Percentiles rank a stretch among this genome's conserved stretches.
Evolutionary conservation across 2,888 invertebrate species (phyloP).

Genomic region (Diogma glabrata): DNA sequence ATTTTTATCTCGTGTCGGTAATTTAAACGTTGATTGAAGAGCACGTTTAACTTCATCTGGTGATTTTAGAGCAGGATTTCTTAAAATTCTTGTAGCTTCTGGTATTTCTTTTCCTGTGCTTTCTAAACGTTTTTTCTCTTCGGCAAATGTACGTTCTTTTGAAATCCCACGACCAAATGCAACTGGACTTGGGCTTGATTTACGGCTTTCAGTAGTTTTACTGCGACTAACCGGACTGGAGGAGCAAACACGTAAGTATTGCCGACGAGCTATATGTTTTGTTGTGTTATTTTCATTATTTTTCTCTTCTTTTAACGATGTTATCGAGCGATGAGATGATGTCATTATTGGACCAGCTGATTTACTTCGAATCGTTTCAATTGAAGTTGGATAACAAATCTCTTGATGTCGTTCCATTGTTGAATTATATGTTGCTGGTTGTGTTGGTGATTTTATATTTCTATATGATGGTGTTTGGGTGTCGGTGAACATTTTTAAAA

Average conservation of each 20-base stretch:
- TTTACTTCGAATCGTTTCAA: constrained; percentile 34
- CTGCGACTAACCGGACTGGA: constrained; percentile 28
- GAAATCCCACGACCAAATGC: constrained; percentile 38
- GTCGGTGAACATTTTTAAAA: constrained; percentile 49
- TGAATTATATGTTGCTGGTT: constrained; percentile 29
- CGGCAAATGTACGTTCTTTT: constrained; percentile 46
- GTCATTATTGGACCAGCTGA: constrained; percentile 31
- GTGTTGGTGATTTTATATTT: constrained; percentile 21
- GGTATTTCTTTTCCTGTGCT: constrained; percentile 32
- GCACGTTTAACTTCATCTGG: constrained; percentile 45
- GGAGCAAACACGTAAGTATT: constrained; percentile 26
- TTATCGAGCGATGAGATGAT: constrained; percentile 11
- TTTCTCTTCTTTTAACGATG: constrained; percentile 15
- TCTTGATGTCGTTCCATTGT: constrained; percentile 7
- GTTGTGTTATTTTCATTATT: constrained; percentile 12
- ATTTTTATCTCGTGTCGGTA: constrained; percentile 32
- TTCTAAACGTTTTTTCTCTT: constrained; percentile 41
- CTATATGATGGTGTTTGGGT: too few relatives aligned
- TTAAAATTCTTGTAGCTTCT: constrained; percentile 34
- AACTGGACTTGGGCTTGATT: constrained; percentile 36
- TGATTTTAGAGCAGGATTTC: constrained; percentile 44
- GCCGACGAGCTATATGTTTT: constrained; percentile 23
- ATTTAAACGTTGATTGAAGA: constrained; percentile 32
- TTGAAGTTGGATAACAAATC: constrained; percentile 24
- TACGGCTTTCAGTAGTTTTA: constrained; percentile 23